Percentiles rank a stretch among this genome's conserved stretches.
Evolutionary conservation across 2,797 vertebrate genomes (phyloP).

Genomic region (Synanceia verrucosa): DNA sequence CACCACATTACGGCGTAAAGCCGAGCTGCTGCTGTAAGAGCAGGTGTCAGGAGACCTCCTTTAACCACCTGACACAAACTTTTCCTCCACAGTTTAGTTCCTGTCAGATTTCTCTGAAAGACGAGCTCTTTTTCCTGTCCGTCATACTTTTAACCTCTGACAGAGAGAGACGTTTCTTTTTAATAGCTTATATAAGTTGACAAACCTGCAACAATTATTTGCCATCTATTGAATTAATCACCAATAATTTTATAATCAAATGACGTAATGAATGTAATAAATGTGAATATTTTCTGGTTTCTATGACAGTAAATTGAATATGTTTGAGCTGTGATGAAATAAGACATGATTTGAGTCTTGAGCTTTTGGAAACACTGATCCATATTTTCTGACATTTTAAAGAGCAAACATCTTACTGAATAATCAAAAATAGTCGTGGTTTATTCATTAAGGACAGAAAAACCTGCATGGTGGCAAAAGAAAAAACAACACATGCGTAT

Average conservation of each 20-base stretch:
- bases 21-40: slow-evolving; percentile 25
- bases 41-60: slow-evolving; percentile 37
- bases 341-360: no score
- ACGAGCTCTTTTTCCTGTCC: slow-evolving; percentile 19
- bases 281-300: no score
- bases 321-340: no score
- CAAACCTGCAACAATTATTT: no score
- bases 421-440: no score
- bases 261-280: no score
- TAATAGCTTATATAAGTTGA: slow-evolving; percentile 23
- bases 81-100: slow-evolving; percentile 20
- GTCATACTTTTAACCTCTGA: slow-evolving; percentile 27
- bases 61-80: slow-evolving; percentile 35
- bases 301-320: no score
- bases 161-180: slow-evolving; percentile 10
- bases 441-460: slow-evolving; percentile 2
- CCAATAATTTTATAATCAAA: no score
- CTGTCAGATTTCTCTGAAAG: slow-evolving; percentile 21
- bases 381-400: no score
- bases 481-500: not conserved
- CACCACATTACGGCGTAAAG: slow-evolving; percentile 9
- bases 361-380: no score
- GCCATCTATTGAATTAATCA: no score
- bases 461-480: not conserved
- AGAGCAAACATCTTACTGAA: no score